Base-by-base conservation (phyloP, 2,113 vertebrate species). In the Ornithorhynchus anatinus region DNA sequence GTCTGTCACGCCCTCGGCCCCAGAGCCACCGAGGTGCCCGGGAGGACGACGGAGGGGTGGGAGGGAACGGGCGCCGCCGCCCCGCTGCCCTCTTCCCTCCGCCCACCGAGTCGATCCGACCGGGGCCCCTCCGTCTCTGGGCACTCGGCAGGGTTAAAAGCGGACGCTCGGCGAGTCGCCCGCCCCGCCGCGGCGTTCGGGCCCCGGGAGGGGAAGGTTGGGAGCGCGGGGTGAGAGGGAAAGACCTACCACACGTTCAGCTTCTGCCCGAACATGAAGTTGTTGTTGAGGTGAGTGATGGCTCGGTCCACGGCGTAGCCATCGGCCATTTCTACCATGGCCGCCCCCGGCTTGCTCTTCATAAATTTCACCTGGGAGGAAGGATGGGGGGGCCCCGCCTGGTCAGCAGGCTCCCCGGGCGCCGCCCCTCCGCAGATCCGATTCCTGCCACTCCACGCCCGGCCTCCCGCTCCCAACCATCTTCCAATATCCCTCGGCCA, bases 311-410 rank as follows among this genome's bases (percentile, higher is more conserved):
- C 97, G 4, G 96, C 94, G 23, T 96, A 98, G n/a, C 96, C 96
- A 19, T 98, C 97, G 0, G 96, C 96, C 97, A 98, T 98, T 74
- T 98, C 96, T 61, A 98, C 97, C 97, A 98, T 98, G 35, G 96
- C 96, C 0, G 97, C 96, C 8, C 97, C 97, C 0, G 97, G 97
- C 66, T 98, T 98, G 80, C 97, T 98, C 86, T 98, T 98, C 97
- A 98, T 98, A 75, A 98, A 98, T 75, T 98, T 98, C 39, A 97
- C 92, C 97, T 98, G 10, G n/a, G 17, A 17, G 31, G 40, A 16
- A 64, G 22, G 8, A 17, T 13, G 48, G 10, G 37, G 13, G 3
- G 38, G 35, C 5, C 6, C 0, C 0, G 6, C 2, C 63, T 14
- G 15, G 7, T 50, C 25, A 50, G 47, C 47, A 50, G 16, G 47